Evolutionary conservation across 2,888 invertebrate genomes (phyloP), one percentile per base, ranked within the genome.

Genomic region (Spilarctia lutea): DNA sequence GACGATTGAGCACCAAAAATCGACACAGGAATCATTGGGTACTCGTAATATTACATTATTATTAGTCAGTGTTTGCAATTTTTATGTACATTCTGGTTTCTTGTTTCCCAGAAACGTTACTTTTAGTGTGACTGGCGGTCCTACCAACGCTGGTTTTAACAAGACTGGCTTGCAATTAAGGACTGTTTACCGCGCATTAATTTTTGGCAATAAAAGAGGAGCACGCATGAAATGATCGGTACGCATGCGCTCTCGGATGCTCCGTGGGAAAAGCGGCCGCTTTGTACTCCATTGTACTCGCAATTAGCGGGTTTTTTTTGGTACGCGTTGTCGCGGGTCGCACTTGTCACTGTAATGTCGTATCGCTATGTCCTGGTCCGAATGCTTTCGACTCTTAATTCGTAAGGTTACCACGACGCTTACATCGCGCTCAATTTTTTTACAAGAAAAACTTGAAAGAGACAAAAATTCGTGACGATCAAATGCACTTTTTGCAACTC

Each of bases 171-270:
- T 90, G 94, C 91, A 95, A 95, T 96, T 96, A 95, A 90, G 93
- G 91, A 89, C 95, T 94, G 91, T 95, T 94, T 95, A 93, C 94
- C 87, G 94, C 92, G 91, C 95, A 95, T 95, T 96, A 95, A 96
- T 96, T 96, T 96, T 96, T 95, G 96, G 95, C 95, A 96, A 96
- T 96, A 96, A 96, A 95, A 94, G 94, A 93, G 89, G 93, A 91
- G 95, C 94, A 90, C 89, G 93, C 92, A 85, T 83, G 92, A 91
- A 93, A 95, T 95, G 94, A 92, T 91, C 92, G 94, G 94, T 93
- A 91, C 94, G 94, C 92, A 90, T 88, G 88, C 91, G 91, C 89
- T 81, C 86, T 86, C 82, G 86, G 93, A 92, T 91, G 94, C 89
- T 89, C 90, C 95, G 95, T 96, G 96, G 94, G 96, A 96, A 95